Base-by-base conservation (phyloP, 2,888 invertebrate genomes). In the Drosophila atroscutellata region DNA sequence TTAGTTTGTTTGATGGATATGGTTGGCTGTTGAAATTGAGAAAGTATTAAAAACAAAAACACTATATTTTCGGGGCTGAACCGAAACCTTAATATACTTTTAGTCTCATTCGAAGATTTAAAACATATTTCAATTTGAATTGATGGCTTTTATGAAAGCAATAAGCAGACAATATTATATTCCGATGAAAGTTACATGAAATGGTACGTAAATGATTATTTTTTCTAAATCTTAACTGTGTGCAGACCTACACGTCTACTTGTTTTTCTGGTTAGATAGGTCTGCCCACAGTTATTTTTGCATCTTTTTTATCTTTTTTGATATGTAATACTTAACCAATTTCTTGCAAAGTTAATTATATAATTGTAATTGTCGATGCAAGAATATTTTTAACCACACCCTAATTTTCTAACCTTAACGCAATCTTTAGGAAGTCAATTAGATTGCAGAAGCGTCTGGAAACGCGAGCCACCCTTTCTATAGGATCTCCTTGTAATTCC, bases 371-470 rank as follows among this genome's bases (percentile, higher is more conserved):
- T 11, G 6, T 13, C 3, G 20, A 13, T 13, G 36, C 6, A 7
- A 30, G 28, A 6, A 11, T 6, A 26, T 26, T n/a, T 26, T 28
- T 3, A 28, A 55, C 1, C 2, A 3, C 5, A 2, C 7, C 3
- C 5, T 0, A 20, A 3, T 36, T 24, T 20, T 47, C 77, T 34
- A 2, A 83, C 83, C 81, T 69, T 34, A 84, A 37, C 1, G 73
- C 51, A 65, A 86, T 65, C 49, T 77, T 86, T 0, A 86, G 64
- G n/a, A 59, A 73, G 4, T 79, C 79, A 39, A 72, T 50, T n/a
- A 83, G 63, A 62, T 83, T 84, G 56, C 55, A 68, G 50, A 86
- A 71, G 3, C 79, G 72, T 18, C 47, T 67, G 54, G 51, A 86
- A 8, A 67, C 28, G 1, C 66, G 69, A 20, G 77, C 55, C 18